Evolutionary conservation across 2,797 vertebrate genomes (phyloP), one percentile per base, ranked within the genome.

Genomic region (Botia kubotai): DNA sequence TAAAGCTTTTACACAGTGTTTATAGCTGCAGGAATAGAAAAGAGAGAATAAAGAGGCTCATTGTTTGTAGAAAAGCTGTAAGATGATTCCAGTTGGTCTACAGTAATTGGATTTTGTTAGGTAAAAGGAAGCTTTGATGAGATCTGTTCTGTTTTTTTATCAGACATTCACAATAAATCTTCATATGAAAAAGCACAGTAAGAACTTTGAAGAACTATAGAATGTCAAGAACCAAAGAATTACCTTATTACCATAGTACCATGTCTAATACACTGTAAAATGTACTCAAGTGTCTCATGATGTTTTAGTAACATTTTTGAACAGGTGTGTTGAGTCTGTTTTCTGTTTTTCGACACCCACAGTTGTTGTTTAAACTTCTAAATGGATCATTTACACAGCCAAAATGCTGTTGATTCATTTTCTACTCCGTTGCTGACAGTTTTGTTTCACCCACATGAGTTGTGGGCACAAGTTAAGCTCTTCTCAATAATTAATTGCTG

Each of bases 401-500:
- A 53, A 78, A 77, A 23, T 60, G 63, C 68, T 23, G 43, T 65
- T 79, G 74, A 81, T 21, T 36, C n/a, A 50, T 68, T 77, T 62
- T 68, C 12, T 53, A 6, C 65, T 63, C 11, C 39, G 53, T 46
- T 21, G n/a, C 75, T 46, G 13, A 39, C 21, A 33, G 39, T 73
- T 77, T 19, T 46, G 72, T 50, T 48, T 13, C 48, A 33, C 43
- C 39, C 21, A 19, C 58, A 73, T 77, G 53, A 71, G 62, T 85
- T 78, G 53, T 74, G 74, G 71, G 58, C 71, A 50, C 68, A 67
- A 70, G 76, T 81, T 77, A 79, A 74, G 72, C 63, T 52, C 26
- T 29, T 26, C 29, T 86, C 46, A 86, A 83, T 87, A 81, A 84
- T 87, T 82, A 70, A 83, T 75, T 21, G 33, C 29, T 14, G 1